A percentile compares a stretch with the other conserved stretches of the same genome.
phyloP scores from a whole-genome alignment of 2,888 invertebrate genomes.

The Mellilla xanthometata region DNA sequence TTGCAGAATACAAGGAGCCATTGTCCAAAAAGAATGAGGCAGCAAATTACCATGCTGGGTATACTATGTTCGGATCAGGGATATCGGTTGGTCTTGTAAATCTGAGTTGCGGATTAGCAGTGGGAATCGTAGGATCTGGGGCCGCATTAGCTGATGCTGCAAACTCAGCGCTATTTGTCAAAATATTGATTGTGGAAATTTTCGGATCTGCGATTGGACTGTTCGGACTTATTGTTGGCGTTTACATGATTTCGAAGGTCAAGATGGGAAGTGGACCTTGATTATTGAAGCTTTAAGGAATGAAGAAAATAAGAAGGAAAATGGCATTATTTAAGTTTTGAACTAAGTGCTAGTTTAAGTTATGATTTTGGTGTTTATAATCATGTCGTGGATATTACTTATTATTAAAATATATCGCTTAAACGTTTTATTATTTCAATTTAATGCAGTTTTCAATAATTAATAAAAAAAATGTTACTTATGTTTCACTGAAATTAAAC shows the following conservation, averaged over 20 bases:
- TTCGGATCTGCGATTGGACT: slow-evolving; percentile 97
- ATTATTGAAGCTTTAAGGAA: not conserved
- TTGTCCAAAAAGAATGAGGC: not conserved
- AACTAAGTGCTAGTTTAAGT: too few relatives aligned
- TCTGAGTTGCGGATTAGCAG: not conserved
- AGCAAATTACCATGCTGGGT: not conserved
- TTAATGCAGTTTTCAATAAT: too few relatives aligned
- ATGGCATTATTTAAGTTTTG: too few relatives aligned
- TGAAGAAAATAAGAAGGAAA: too few relatives aligned
- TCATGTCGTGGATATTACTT: too few relatives aligned
- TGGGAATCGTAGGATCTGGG: slow-evolving; percentile 87
- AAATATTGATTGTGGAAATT: slow-evolving; percentile 89
- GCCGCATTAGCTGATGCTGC: slow-evolving; percentile 97
- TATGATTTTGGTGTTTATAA: too few relatives aligned
- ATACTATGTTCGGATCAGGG: not conserved
- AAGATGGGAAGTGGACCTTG: not conserved
- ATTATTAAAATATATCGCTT: too few relatives aligned
- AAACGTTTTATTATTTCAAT: too few relatives aligned
- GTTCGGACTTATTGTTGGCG: slow-evolving; percentile 96
- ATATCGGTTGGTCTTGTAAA: not conserved
- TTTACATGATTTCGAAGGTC: slow-evolving; percentile 86
- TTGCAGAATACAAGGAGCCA: not conserved
- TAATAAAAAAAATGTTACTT: too few relatives aligned
- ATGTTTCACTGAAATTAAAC: too few relatives aligned
- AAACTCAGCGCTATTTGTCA: slow-evolving; percentile 95